Evolutionary conservation across 64 coral and sea anemone genomes (phyloP).

Genomic region (Porites australiensis): DNA sequence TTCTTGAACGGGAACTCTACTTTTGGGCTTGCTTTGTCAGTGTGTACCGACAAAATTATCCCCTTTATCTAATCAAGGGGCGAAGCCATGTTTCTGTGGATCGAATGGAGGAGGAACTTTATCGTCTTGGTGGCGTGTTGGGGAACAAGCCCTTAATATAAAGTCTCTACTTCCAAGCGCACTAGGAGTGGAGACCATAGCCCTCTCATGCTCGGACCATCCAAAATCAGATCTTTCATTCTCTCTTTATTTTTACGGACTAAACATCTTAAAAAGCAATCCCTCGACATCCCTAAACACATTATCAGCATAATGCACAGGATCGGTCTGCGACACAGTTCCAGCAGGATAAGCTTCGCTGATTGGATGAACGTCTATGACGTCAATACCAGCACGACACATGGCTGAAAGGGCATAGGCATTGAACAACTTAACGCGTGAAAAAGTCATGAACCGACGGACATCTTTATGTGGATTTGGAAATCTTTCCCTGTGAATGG

Average conservation of each 20-base stretch:
- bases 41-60: too few species aligned
- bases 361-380: slow-evolving; percentile 89
- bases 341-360: slow-evolving; percentile 83
- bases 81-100: too few species aligned
- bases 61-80: too few species aligned
- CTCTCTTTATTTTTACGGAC: neutral
- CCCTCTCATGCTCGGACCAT: too few species aligned
- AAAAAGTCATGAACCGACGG: slow-evolving; percentile 79
- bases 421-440: slow-evolving; percentile 82
- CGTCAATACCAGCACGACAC: slow-evolving; percentile 83
- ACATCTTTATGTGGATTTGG: slow-evolving; percentile 89
- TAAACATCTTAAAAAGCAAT: slow-evolving; percentile 56
- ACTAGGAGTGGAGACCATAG: too few species aligned
- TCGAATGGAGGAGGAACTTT: too few species aligned
- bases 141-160: too few species aligned
- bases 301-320: slow-evolving; percentile 73
- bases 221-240: too few species aligned
- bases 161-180: too few species aligned
- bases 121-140: too few species aligned
- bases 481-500: slow-evolving; percentile 79
- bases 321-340: slow-evolving; percentile 77
- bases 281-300: slow-evolving; percentile 73
- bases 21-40: too few species aligned
- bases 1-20: too few species aligned
- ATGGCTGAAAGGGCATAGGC: slow-evolving; percentile 84